These are phyloP conservation scores for Psittacula cyanocephala DNA, from an alignment of 2,113 vertebrate genomes.

Conservation along the genomic window DNA sequence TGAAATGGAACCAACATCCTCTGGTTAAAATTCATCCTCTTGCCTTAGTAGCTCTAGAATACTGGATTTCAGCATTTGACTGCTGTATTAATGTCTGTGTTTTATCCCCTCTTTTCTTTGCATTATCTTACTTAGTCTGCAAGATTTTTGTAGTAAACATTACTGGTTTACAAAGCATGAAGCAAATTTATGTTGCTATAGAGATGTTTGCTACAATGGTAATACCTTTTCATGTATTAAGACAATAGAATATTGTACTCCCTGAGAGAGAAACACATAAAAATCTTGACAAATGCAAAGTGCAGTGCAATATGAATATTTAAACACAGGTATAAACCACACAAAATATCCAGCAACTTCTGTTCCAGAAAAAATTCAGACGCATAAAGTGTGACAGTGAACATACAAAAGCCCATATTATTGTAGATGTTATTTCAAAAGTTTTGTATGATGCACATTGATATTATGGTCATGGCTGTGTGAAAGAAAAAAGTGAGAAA, in stretches of 20 bases:
- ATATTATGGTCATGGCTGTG: accelerated
- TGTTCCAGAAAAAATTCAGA: not conserved
- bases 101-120: not conserved
- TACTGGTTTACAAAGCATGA: not conserved
- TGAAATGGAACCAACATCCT: not conserved
- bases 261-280: not conserved
- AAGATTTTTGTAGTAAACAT: not conserved
- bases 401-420: not conserved
- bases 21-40: not conserved
- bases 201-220: not conserved
- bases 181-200: not conserved
- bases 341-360: not conserved
- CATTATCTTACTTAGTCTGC: not conserved
- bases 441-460: not conserved
- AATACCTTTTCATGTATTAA: not conserved
- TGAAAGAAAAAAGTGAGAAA: not conserved
- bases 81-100: not conserved
- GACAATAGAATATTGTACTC: not conserved
- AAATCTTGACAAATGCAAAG: not conserved
- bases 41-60: not conserved
- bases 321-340: not conserved
- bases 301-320: not conserved
- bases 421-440: not conserved
- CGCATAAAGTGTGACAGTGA: not conserved
- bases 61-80: not conserved